Conservation (phyloP, 1,140 invertebrate species). For the Andricus grossulariae region DNA sequence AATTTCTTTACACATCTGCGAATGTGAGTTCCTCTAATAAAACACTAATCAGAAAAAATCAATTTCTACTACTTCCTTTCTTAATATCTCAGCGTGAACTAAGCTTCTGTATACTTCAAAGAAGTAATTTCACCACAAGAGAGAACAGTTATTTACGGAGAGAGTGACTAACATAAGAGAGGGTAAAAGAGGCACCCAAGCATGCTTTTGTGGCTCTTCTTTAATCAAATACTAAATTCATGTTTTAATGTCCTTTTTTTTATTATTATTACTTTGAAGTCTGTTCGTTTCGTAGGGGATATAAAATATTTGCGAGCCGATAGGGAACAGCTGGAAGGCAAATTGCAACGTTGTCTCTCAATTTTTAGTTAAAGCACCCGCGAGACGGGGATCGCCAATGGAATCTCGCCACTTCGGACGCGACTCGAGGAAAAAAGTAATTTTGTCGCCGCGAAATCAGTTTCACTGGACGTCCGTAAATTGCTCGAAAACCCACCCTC, state of each 20-base stretch:
- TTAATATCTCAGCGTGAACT: too few species aligned
- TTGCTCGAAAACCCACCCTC: slow-evolving; percentile 44
- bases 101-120: neutral
- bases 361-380: slow-evolving; percentile 8
- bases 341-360: neutral
- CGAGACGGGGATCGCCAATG: neutral
- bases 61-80: too few species aligned
- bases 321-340: neutral
- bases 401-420: neutral
- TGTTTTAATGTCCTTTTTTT: neutral
- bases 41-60: too few species aligned
- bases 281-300: too few species aligned
- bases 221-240: neutral
- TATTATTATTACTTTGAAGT: too few species aligned
- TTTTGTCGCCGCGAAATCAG: slow-evolving; percentile 47
- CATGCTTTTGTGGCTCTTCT: too few species aligned
- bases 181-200: neutral
- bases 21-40: too few species aligned
- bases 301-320: neutral
- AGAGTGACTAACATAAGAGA: neutral
- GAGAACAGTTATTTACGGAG: neutral
- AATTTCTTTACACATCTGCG: neutral
- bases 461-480: slow-evolving; percentile 49
- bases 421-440: slow-evolving; percentile 38
- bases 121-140: neutral